Evolutionary conservation across 1,140 invertebrate species (phyloP).

Genomic region (Hermatobates lingyangjiaoensis): DNA sequence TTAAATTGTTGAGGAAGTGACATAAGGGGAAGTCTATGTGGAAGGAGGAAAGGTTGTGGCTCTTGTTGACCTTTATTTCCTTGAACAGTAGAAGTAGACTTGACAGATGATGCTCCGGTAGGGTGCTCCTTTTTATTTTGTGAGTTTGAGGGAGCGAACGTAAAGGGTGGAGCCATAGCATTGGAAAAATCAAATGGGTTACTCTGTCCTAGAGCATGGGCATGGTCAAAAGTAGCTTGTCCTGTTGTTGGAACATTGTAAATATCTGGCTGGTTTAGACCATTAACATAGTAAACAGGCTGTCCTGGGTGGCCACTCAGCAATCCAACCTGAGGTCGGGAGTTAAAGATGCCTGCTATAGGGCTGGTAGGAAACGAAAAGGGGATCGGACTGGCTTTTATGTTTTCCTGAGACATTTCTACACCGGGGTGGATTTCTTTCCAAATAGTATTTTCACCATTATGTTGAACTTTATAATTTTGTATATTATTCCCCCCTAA

Average conservation of each 20-base stretch:
- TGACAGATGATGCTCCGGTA: neutral
- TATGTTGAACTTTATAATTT: slow-evolving; percentile 6
- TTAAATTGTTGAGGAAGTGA: neutral
- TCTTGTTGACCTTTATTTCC: neutral
- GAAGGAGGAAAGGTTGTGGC: neutral
- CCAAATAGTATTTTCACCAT: slow-evolving; percentile 12
- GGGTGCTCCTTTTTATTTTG: neutral
- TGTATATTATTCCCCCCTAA: neutral
- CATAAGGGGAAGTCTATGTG: neutral
- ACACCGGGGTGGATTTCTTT: slow-evolving; percentile 13
- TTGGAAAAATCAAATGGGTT: slow-evolving; percentile 13
- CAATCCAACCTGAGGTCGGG: neutral
- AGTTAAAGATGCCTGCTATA: neutral
- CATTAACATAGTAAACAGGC: slow-evolving; percentile 8
- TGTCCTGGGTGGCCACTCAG: neutral
- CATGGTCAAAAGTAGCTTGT: slow-evolving; percentile 10
- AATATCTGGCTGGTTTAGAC: neutral
- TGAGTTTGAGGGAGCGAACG: neutral
- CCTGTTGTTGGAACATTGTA: slow-evolving; percentile 5
- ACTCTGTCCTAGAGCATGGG: slow-evolving; percentile 9
- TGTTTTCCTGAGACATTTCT: slow-evolving; percentile 11
- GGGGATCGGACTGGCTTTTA: slow-evolving; percentile 1
- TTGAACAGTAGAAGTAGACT: neutral
- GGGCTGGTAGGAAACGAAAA: neutral
- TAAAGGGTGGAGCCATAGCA: slow-evolving; percentile 5